These are phyloP conservation scores for Nestor notabilis DNA, from an alignment of 2,113 vertebrate species.

Conservation along the genomic window DNA sequence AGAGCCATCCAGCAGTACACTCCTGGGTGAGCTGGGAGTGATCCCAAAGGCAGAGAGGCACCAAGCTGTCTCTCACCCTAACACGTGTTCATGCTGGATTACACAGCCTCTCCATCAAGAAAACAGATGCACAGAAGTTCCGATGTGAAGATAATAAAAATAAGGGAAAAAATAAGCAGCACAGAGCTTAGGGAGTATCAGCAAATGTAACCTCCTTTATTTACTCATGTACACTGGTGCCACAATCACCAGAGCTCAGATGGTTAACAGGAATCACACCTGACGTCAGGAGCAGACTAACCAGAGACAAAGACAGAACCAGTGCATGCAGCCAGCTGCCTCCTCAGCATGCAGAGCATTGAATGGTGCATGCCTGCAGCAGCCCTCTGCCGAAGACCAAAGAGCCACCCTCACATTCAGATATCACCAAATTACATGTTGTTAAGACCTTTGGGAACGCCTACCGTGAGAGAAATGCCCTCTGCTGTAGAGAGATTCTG, in stretches of 20 bases:
- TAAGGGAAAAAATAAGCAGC: neutral
- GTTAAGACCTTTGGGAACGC: neutral
- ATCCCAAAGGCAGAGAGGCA: neutral
- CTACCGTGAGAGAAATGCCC: neutral
- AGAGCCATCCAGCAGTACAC: neutral
- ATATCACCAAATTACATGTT: fast-evolving
- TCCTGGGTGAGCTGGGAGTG: neutral
- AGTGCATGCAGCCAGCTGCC: fast-evolving
- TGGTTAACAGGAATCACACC: neutral
- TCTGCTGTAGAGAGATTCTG: neutral
- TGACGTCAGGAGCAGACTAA: neutral
- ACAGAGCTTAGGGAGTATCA: neutral
- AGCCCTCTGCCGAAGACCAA: neutral
- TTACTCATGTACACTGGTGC: neutral
- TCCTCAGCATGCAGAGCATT: neutral
- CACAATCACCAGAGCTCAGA: fast-evolving
- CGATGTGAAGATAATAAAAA: neutral
- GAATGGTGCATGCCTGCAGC: fast-evolving
- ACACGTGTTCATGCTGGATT: fast-evolving
- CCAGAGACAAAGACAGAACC: fast-evolving
- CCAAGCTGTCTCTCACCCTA: neutral
- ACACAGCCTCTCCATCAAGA: fast-evolving
- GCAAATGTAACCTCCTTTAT: neutral
- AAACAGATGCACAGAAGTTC: neutral
- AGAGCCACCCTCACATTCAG: neutral